These are phyloP conservation scores for Drosophila setifemur DNA, from an alignment of 1,140 invertebrate genomes.

Conservation along the genomic window DNA sequence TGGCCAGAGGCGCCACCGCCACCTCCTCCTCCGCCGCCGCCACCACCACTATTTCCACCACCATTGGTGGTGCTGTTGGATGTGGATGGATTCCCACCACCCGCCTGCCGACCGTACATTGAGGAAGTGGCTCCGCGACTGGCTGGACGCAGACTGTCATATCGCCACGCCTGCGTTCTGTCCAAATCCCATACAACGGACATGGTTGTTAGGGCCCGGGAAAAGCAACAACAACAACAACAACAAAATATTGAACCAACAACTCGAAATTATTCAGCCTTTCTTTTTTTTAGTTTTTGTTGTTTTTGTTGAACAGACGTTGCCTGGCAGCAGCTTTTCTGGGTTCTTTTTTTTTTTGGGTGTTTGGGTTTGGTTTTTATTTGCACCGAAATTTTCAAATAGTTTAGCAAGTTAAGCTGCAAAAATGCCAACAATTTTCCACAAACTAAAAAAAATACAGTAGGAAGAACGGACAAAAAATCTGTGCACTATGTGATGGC, in stretches of 20 bases:
- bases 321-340: slow-evolving; percentile 31
- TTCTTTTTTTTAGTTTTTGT: slow-evolving; percentile 8
- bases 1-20: slow-evolving; percentile 4
- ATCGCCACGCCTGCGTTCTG: slow-evolving; percentile 47
- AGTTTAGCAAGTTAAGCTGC: slow-evolving; percentile 75
- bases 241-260: slow-evolving; percentile 77
- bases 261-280: slow-evolving; percentile 42
- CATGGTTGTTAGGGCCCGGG: slow-evolving; percentile 34
- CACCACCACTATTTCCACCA: not conserved
- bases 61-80: slow-evolving; percentile 2
- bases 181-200: slow-evolving; percentile 22
- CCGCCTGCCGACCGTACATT: slow-evolving; percentile 67
- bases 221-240: too few relatives aligned
- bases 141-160: slow-evolving; percentile 48
- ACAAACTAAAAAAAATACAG: slow-evolving; percentile 2
- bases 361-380: slow-evolving; percentile 21
- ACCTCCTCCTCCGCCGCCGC: slow-evolving; percentile 5
- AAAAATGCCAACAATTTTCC: slow-evolving; percentile 66
- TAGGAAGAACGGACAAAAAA: slow-evolving; percentile 12
- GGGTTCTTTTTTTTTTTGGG: not conserved
- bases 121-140: slow-evolving; percentile 5
- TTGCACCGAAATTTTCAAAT: slow-evolving; percentile 64
- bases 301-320: too few relatives aligned
- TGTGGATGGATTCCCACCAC: slow-evolving; percentile 4
- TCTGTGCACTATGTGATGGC: slow-evolving; percentile 54